Base-by-base conservation (phyloP, 2,797 vertebrate genomes). In the Sebastolobus alascanus region DNA sequence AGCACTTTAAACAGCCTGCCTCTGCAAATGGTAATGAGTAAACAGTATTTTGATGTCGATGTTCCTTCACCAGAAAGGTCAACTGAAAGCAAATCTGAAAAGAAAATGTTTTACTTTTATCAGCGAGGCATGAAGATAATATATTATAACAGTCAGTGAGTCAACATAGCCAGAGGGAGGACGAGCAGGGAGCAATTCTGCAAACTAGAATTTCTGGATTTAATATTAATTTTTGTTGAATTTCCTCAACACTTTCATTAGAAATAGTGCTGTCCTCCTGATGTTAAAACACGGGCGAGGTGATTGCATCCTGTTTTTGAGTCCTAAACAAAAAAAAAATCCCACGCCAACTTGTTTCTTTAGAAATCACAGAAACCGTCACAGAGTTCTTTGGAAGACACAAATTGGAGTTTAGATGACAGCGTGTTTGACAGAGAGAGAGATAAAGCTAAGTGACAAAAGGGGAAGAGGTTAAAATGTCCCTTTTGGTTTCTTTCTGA, bases 11-110 rank as follows among this genome's bases (percentile, higher is more conserved):
- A n/a, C n/a, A 37, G 13, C 20, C 4, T 40, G 22, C 2, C 1
- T 14, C 37, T 40, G n/a, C 54, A 59, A 55, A 80, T 78, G 68
- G 58, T 83, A 83, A 50, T 68, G 7, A 79, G 31, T n/a, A 3
- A 61, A 46, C 27, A 4, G 20, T 52, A 29, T 72, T 72, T 61
- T 29, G 1, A 80, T 2, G 6, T 3, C 4, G 11, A 25, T 58
- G 65, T 67, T 20, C 60, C 33, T 18, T 37, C 10, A 65, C 4
- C 16, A 25, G 10, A 70, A 71, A 56, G 65, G 38, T 79, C 27
- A 54, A n/a, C 27, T 18, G 9, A 65, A n/a, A 63, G 13, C 18
- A 33, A 66, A 43, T 79, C 20, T 43, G 5, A 29, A 37, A 35
- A 27, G 10, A 59, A 9, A 65, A 65, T 14, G 1, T 56, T 5